Base-by-base conservation (phyloP, 2,113 vertebrate genomes). In the Odontesthes bonariensis region DNA sequence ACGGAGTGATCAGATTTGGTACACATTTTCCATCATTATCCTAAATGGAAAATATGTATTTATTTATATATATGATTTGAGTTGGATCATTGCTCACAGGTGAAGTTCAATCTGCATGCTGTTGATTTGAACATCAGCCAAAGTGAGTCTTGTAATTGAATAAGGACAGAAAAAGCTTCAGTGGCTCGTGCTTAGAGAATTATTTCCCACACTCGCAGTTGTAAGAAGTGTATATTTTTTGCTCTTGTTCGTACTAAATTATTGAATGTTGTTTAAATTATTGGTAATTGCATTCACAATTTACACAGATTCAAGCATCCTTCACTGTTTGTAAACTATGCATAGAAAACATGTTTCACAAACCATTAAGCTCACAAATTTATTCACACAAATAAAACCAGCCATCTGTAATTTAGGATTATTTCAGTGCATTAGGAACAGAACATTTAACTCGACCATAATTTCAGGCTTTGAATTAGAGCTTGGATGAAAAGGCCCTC, bases 321-420 rank as follows among this genome's bases (percentile, higher is more conserved):
- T 67, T 84, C 27, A 38, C 56, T 91, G 86, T 88, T 91, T 91
- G 90, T 88, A 89, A 83, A 86, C 88, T 83, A 69, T n/a, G 59
- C 69, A 69, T 63, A 78, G 69, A 87, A 85, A 91, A 92, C 84
- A 83, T 84, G 89, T 91, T 93, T 92, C 90, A 91, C 90, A 92
- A 93, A 86, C 88, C 89, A 92, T 91, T 92, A 91, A 81, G 79
- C 85, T 73, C 76, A 58, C 66, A 92, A 89, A 92, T 91, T 69
- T 90, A 91, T 86, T 92, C 88, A 90, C 82, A 91, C 87, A 91
- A 89, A 90, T 92, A 92, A 94, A 93, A 90, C 79, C 79, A 89
- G 73, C 83, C 88, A 89, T 92, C 84, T 94, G 87, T 84, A 92
- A 91, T 92, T 88, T 86, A 86, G 81, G 81, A 92, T 86, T 93